Evolutionary conservation across 2,113 vertebrate genomes (phyloP), one percentile per base, ranked within the genome.

Genomic region (Ammodytes dubius): DNA sequence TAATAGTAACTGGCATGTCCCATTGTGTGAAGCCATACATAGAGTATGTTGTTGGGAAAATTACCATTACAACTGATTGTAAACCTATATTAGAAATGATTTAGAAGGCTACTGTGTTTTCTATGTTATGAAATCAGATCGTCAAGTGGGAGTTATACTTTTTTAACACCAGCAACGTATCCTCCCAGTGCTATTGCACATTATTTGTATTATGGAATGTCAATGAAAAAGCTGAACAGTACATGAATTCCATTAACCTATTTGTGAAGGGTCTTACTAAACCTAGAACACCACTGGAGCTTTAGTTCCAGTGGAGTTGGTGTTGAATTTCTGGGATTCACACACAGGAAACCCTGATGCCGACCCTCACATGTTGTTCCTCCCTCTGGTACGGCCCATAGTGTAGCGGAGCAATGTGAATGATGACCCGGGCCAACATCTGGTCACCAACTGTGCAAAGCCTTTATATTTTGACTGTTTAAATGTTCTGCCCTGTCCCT

Each of bases 391-490:
- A 52, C 72, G 54, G 77, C 77, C 71, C 46, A 64, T 56, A 71
- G 74, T 81, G 70, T 79, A 68, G 81, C 66, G 45, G 53, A 50
- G 72, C 76, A 40, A 19, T 14, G 43, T 27, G 61, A 8, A 56
- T 12, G 67, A 64, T 73, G 81, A 81, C 75, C 82, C 63, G 71
- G 27, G 49, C 70, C 58, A 79, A 90, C 89, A 93, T 92, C 91
- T 94, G 91, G 77, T 79, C 72, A 70, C 83, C 93, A 90, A 82
- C 85, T 94, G 93, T 86, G 76, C 64, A 74, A 60, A 89, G 11
- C 58, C 42, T 27, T 57, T 63, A 42, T 70, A 58, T 76, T 75
- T 60, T 37, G 4, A 39, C 42, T 73, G 27, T 49, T 79, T 77
- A 46, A 68, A 84, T 81, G 1, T n/a, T 61, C 39, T 13, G 10